Base-by-base conservation (phyloP, 2,797 vertebrate genomes). In the Perodicticus potto region DNA sequence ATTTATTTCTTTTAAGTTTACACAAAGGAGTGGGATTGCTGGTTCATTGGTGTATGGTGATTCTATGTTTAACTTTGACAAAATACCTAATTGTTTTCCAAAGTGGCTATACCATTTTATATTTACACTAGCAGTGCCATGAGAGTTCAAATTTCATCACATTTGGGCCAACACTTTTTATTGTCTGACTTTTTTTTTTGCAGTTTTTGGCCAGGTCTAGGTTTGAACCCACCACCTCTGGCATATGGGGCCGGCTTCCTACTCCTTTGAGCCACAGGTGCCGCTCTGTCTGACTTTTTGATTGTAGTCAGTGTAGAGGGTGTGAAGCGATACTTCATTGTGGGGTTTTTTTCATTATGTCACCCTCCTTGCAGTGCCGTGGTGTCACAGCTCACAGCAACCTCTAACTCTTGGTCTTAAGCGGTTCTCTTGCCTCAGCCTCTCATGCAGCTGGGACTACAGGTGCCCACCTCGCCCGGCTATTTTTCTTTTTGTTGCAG, bases 41-140 rank as follows among this genome's bases (percentile, higher is more conserved):
- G 49, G 49, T 13, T 53, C n/a, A 40, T 76, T 49, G 11, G 45
- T 11, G 45, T 49, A 49, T 65, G 45, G 55, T 53, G 65, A 93
- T 25, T 72, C 34, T 37, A 8, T 57, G 32, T 80, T 95, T 82
- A 83, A 87, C 59, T 90, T 53, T 78, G 73, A 95, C 29, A 53
- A 77, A 65, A 10, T 25, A 84, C 14, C 12, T 29, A 65, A 25
- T 45, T 63, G 1, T 53, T 77, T 92, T 65, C 72, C 80, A 80
- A 92, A 84, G 65, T 37, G 14, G 55, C 43, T 84, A 37, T 1
- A 59, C 17, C 69, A 23, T 74, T 76, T 83, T 65, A 49, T 0
- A 37, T 34, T 74, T 19, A 40, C 81, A 70, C n/a, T n/a, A n/a
- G n/a, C n/a, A n/a, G 43, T 19, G 16, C 27, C 27, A 45, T 12